Percentiles rank a stretch among this genome's conserved stretches.
Evolutionary conservation across 2,113 vertebrate genomes (phyloP).

Genomic region (Ciconia maguari): DNA sequence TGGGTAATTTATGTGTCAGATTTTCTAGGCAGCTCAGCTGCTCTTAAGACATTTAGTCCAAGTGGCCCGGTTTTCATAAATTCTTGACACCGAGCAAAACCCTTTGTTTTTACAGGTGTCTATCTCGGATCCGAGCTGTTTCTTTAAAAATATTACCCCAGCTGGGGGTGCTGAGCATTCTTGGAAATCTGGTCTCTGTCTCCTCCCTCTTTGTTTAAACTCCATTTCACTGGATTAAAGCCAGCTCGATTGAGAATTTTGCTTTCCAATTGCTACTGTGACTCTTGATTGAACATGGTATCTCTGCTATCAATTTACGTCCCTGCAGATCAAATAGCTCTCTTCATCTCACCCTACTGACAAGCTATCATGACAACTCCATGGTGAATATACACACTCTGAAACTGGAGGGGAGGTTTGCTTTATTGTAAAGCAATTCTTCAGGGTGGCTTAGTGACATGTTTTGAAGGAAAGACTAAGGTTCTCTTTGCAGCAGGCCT

Average conservation of each 20-base stretch:
- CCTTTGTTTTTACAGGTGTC: slow-evolving; percentile 49
- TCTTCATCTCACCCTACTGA: slow-evolving; percentile 41
- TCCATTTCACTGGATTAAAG: neutral
- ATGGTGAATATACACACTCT: neutral
- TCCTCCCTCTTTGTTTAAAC: neutral
- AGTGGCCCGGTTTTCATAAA: slow-evolving; percentile 24
- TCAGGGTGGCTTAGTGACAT: neutral
- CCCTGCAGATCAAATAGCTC: slow-evolving; percentile 36
- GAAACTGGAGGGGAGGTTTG: neutral
- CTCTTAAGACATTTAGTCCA: slow-evolving; percentile 5
- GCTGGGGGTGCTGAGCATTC: neutral
- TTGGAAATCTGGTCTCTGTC: neutral
- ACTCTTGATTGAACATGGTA: neutral
- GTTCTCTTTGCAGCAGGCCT: neutral
- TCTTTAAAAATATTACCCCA: neutral
- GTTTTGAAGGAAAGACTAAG: neutral
- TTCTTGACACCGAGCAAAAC: neutral
- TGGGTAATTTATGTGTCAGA: neutral
- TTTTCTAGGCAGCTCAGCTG: slow-evolving; percentile 23
- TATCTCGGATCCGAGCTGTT: neutral
- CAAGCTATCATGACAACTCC: slow-evolving; percentile 3
- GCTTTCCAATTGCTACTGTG: neutral
- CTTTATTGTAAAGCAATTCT: neutral
- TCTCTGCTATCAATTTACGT: slow-evolving; percentile 29
- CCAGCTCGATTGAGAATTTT: neutral